Base-by-base conservation (phyloP, 1,140 invertebrate genomes). In the Drosophila auraria region DNA sequence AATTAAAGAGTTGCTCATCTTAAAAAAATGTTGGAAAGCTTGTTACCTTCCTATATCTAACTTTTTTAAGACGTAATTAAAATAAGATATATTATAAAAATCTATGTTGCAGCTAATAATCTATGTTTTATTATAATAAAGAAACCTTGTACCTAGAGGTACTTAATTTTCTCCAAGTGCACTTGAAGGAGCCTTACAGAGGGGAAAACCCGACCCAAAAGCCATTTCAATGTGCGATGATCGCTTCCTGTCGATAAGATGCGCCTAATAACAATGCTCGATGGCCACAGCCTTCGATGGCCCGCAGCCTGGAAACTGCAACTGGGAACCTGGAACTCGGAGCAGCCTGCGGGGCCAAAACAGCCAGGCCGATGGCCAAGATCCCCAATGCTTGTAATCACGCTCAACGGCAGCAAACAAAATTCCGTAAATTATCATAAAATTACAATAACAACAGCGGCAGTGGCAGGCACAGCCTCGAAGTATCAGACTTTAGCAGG, bases 161-260 rank as follows among this genome's bases (percentile, higher is more conserved):
- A 33, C 15, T 11, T n/a, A 1, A 9, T 15, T 23, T 56, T 23
- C 23, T 23, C 0, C 7, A 14, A 40, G 54, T 57, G 54, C 20
- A 40, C 20, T 11, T 5, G 20, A 40, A 25, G 20, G 36, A 57
- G 54, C 5, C 4, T 40, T n/a, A 8, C 30, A 11, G 45, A 15
- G 49, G 56, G 51, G 64, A 63, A 60, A 64, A 57, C 23, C 54
- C 53, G 20, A 60, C 36, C 54, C 36, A 62, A 60, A 61, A 80
- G 54, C 80, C 82, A 87, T 71, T 66, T 78, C 69, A 89, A 87
- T 90, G 86, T 91, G 87, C 86, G 86, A 90, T 91, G 86, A 86
- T 90, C 79, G 86, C 76, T 90, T 90, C 86, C 82, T 90, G 86
- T 78, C 83, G 86, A 90, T 90, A 90, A 90, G 84, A 91, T 90